Base-by-base conservation (phyloP, 2,113 vertebrate genomes). In the Rhabdornis inornatus region DNA sequence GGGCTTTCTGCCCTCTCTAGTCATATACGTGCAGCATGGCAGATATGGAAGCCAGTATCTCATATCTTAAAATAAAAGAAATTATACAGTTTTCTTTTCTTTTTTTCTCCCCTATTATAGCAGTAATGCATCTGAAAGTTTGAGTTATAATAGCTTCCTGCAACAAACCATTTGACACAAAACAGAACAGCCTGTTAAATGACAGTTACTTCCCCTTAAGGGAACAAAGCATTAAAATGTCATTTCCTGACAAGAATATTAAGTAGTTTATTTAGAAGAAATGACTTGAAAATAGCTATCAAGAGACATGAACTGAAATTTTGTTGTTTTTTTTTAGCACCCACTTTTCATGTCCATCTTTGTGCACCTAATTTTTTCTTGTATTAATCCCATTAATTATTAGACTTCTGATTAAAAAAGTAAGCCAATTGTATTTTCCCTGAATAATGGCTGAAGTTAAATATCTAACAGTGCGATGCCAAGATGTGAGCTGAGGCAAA, bases 391-490 rank as follows among this genome's bases (percentile, higher is more conserved):
- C 95, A 70, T 88, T 94, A 96, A 95, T 95, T 92, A 94, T 96
- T 94, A 97, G 94, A 94, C 85, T 90, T 96, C 92, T 33, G 96
- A 97, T 92, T 97, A 80, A 94, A 96, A 97, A 91, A 96, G 91
- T 94, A 97, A 96, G 98, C 98, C 97, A 97, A 98, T 98, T 98
- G 95, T 98, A 97, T 97, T 98, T 98, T 98, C 98, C 98, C 98
- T 98, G 98, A 98, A 98, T 98, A 98, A 94, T 97, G 97, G 97
- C 95, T 96, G 97, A 97, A 98, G 97, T 97, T 98, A 97, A 97
- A 97, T 96, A 98, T 97, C 97, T 98, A 98, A 98, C 97, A 98
- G 98, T 98, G 98, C 98, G 97, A 98, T 98, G 98, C 98, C 98
- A 98, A 98, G 97, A 98, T 98, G 96, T 97, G 96, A 97, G 95